These are phyloP conservation scores for Erebia ligea DNA, from an alignment of 2,888 invertebrate genomes.

Conservation along the genomic window DNA sequence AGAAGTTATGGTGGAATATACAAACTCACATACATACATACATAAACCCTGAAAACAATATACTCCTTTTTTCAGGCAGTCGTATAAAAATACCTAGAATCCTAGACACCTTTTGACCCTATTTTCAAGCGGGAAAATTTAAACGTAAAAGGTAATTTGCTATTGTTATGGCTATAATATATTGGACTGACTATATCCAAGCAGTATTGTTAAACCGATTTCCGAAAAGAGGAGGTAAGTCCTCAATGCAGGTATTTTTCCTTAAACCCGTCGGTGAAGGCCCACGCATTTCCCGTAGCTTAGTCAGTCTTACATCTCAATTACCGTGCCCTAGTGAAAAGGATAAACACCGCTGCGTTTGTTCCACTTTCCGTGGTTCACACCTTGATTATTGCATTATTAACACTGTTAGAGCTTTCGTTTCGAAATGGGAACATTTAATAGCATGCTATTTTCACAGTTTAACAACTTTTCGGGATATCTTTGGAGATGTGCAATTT, in stretches of 20 bases:
- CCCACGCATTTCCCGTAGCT: conserved; percentile 11
- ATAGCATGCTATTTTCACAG: conserved; percentile 24
- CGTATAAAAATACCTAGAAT: no score
- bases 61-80: no score
- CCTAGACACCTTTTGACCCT: no score
- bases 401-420: conserved; percentile 46
- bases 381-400: conserved; percentile 52
- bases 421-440: conserved; percentile 20
- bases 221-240: background rate
- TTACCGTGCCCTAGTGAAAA: conserved; percentile 40
- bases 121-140: no score
- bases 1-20: no score
- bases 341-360: conserved; percentile 39
- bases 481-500: conserved; percentile 28
- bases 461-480: conserved; percentile 7
- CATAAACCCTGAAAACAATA: no score
- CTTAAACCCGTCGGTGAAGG: background rate
- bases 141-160: no score
- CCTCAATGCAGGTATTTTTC: background rate
- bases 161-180: no score
- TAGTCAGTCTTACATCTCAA: conserved; percentile 33
- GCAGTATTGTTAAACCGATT: no score
- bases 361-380: conserved; percentile 44
- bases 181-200: no score
- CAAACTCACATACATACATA: no score